A percentile compares a stretch with the other conserved stretches of the same genome.
Evolutionary conservation across 2,888 invertebrate genomes (phyloP).

Genomic region (Drosophila niveifrons): DNA sequence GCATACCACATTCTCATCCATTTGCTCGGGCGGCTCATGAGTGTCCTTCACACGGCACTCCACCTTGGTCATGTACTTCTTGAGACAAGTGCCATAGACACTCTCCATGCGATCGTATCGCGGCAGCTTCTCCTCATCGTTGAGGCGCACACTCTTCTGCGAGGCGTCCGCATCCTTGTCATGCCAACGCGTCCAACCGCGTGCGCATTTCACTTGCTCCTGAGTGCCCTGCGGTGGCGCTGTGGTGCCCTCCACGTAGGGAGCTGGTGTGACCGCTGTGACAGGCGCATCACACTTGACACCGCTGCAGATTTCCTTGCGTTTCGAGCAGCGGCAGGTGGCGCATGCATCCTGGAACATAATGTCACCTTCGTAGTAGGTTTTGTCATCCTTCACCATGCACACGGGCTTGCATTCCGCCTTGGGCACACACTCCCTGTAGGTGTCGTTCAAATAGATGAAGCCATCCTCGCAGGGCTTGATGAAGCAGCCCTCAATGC

Average conservation of each 20-base stretch:
- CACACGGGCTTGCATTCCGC: conserved; percentile 90
- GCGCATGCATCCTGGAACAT: conserved; percentile 92
- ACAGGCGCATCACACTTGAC: conserved; percentile 87
- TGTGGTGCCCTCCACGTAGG: conserved; percentile 67
- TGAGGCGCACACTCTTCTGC: conserved; percentile 73
- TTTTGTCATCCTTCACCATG: conserved; percentile 88
- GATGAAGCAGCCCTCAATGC: conserved; percentile 93
- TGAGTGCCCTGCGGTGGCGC: conserved; percentile 67
- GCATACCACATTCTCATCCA: conserved; percentile 91
- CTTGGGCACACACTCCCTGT: conserved; percentile 91
- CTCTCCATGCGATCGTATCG: conserved; percentile 83
- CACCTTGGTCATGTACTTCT: conserved; percentile 89
- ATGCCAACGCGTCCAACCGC: conserved; percentile 93
- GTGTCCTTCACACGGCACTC: conserved; percentile 90
- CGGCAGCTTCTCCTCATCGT: conserved; percentile 83
- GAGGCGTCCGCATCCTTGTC: conserved; percentile 86
- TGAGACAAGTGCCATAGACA: conserved; percentile 87
- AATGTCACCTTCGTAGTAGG: conserved; percentile 92
- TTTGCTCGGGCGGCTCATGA: conserved; percentile 88
- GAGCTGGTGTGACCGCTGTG: neutral
- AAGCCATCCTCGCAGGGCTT: conserved; percentile 91
- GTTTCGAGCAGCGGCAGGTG: conserved; percentile 91
- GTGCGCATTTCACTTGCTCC: conserved; percentile 86
- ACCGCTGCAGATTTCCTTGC: conserved; percentile 90
- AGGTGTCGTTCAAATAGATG: conserved; percentile 90